Evolutionary conservation across 2,888 invertebrate species (phyloP), one percentile per base, ranked within the genome.

Genomic region (Shargacucullia verbasci): DNA sequence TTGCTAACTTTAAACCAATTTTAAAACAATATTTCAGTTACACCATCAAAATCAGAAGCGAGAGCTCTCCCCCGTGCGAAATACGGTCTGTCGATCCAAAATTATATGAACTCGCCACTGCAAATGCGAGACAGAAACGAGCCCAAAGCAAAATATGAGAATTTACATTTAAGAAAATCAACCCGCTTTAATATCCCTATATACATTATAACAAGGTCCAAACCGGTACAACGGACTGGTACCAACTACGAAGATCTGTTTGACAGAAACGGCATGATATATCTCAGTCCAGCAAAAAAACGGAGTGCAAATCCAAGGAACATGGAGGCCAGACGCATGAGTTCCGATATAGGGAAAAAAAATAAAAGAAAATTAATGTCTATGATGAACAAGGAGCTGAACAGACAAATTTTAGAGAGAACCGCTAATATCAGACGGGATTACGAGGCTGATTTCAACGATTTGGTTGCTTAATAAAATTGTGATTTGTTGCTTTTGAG

Each of bases 291-390:
- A 0, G 40, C 49, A 0, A 49, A 49, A 8, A 29, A 29, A 1
- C 14, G 29, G 20, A 20, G 20, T n/a, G n/a, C n/a, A n/a, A 1
- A 35, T 5, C 2, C 2, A 10, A 38, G 11, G 10, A 10, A 20
- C 4, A 40, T n/a, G 0, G 8, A 41, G 3, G n/a, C n/a, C 27
- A 43, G 37, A 0, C 14, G 50, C 0, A n/a, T 35, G 5, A 15
- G n/a, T n/a, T 41, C 41, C 2, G 50, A 43, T 43, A 29, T 43
- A 7, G 29, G 35, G 8, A 27, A 43, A 12, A 27, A 1, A 8
- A 50, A 50, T 10, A 9, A n/a, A 1, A n/a, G 50, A 3, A 52
- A 52, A 7, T 3, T 52, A 0, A 52, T 52, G 50, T 43, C 50
- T 0, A 43, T 43, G 35, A 52, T 52, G 50, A 52, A 52, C 13